These are phyloP conservation scores for Phortica magna DNA, from an alignment of 2,888 invertebrate genomes.

Conservation along the genomic window DNA sequence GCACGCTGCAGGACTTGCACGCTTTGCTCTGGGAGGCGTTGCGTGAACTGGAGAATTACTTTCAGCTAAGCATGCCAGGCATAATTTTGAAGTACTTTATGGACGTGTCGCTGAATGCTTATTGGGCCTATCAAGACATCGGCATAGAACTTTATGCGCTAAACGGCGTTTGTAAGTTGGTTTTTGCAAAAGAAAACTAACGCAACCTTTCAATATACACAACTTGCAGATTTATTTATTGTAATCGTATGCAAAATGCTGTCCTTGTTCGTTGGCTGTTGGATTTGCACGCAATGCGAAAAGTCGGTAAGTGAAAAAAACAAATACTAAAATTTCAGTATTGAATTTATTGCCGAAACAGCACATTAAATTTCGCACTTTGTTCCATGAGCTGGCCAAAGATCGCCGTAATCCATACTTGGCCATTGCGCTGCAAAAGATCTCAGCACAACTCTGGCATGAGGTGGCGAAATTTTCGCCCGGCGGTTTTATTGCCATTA, in stretches of 20 bases:
- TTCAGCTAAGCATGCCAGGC: conserved; percentile 55
- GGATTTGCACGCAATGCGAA: conserved; percentile 61
- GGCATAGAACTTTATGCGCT: conserved; percentile 32
- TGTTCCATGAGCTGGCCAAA: conserved; percentile 46
- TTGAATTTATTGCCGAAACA: conserved; percentile 10
- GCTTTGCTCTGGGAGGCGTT: conserved; percentile 55
- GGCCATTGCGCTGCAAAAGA: conserved; percentile 48
- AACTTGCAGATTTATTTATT: conserved; percentile 47
- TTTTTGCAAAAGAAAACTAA: conserved; percentile 24
- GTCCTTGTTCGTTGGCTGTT: conserved; percentile 52
- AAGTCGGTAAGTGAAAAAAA: conserved; percentile 41
- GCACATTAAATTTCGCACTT: conserved; percentile 49
- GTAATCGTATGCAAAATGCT: conserved; percentile 54
- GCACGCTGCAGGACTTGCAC: conserved; percentile 59
- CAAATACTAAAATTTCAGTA: neutral
- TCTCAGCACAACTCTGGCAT: conserved; percentile 62
- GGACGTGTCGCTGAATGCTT: conserved; percentile 60
- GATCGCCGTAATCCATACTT: conserved; percentile 55
- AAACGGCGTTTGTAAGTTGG: conserved; percentile 36
- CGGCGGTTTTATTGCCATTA: conserved; percentile 60
- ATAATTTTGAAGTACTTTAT: conserved; percentile 59
- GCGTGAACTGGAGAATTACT: conserved; percentile 59
- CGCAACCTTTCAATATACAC: conserved; percentile 32
- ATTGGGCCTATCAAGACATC: conserved; percentile 57
- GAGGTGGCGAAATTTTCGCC: conserved; percentile 62